Evolutionary conservation across 2,797 vertebrate genomes (phyloP).

Genomic region (Chloroceryle amazona): DNA sequence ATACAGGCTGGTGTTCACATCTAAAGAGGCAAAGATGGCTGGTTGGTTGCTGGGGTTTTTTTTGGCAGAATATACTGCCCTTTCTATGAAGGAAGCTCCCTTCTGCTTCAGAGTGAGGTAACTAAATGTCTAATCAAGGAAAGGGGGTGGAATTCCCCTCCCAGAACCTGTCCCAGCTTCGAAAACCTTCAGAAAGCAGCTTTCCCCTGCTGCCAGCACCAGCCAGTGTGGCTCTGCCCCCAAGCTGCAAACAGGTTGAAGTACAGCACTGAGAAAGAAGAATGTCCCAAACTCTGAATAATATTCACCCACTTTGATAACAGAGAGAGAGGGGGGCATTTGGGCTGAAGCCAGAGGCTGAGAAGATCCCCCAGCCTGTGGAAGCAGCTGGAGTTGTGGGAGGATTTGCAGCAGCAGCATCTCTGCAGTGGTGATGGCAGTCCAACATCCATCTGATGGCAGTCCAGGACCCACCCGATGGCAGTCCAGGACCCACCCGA

Average conservation of each 20-base stretch:
- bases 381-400: background rate
- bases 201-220: background rate
- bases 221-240: slow-evolving; percentile 51
- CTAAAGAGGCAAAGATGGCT: background rate
- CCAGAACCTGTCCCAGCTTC: background rate
- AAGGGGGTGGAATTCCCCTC: background rate
- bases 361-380: background rate
- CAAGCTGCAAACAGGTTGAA: slow-evolving; percentile 30
- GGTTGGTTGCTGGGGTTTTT: too few relatives aligned
- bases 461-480: background rate
- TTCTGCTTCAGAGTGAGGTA: background rate
- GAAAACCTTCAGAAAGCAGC: background rate
- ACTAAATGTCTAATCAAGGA: background rate
- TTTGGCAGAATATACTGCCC: background rate
- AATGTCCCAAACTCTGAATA: background rate
- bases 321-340: background rate
- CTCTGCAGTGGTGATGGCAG: background rate
- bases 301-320: background rate
- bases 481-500: too few relatives aligned
- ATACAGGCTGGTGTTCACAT: background rate
- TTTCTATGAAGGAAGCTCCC: background rate
- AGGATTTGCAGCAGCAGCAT: background rate
- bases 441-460: background rate
- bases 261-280: background rate
- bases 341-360: background rate